Conservation (phyloP, 2,113 vertebrate species). For the Trichechus manatus region DNA sequence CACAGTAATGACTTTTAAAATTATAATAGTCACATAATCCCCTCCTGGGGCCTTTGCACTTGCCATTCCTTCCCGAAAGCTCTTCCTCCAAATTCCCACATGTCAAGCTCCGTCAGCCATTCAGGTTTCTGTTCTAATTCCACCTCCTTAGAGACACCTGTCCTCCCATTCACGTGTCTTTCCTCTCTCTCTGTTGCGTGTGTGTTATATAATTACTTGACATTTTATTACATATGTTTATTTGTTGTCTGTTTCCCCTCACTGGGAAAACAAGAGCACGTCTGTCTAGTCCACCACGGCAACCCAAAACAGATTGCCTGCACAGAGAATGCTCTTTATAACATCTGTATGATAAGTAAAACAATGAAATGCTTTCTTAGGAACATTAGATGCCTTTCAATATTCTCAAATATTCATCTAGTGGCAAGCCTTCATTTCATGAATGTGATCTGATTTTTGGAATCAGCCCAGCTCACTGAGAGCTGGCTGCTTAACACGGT, state of each 20-base stretch:
- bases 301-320: background rate
- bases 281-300: background rate
- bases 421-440: background rate
- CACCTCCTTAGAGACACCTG: background rate
- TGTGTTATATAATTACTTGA: background rate
- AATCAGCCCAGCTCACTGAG: background rate
- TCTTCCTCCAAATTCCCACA: background rate
- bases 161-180: background rate
- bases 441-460: constrained; percentile 1
- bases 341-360: background rate
- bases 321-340: background rate
- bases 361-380: background rate
- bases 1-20: background rate
- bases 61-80: background rate
- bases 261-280: background rate
- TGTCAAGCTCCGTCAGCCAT: background rate
- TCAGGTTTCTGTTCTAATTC: background rate
- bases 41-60: background rate
- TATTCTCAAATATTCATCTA: background rate
- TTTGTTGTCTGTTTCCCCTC: background rate
- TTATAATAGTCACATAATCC: background rate
- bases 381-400: background rate
- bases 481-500: background rate
- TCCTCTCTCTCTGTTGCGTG: background rate
- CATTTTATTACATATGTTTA: background rate